Base-by-base conservation (phyloP, 1,140 invertebrate species). In the Cephus cinctus region DNA sequence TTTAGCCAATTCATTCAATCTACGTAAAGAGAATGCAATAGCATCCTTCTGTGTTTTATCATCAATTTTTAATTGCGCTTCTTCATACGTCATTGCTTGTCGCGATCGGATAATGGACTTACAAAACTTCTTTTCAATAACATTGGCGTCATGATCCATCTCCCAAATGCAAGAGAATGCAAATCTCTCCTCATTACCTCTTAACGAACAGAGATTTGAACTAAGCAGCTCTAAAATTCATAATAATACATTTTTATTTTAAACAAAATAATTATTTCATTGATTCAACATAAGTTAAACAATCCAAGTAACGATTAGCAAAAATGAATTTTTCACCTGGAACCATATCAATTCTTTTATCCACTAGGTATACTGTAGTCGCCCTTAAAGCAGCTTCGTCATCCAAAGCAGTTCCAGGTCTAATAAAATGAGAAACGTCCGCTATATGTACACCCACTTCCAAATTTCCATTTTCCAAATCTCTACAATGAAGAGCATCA, bases 361-460 rank as follows among this genome's bases (percentile, higher is more conserved):
- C 92, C 4, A 94, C 90, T 9, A 96, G 73, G 73, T 96, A 96
- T 2, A 96, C 93, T 2, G 93, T 95, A 0, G 92, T 96, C 15
- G 89, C 88, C 56, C 93, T 73, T 3, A 81, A 80, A 1, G 90
- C 89, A 5, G 92, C 93, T 79, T 96, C 93, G 50, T 85, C 80
- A 62, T 98, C 94, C 20, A 98, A 65, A 0, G 93, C 90, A 19
- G 88, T 96, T 36, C 86, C 85, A 0, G 94, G 92, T 38, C 89
- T 74, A 35, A 98, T 90, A 65, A 96, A 98, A 78, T 98, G 88
- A 2, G 91, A 92, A 0, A 98, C 94, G 79, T 98, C 95, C 3
- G 92, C 92, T 54, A 98, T 98, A 66, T 98, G 95, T 0, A 98
- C 95, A 5, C 94, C 95, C 50, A 96, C 90, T 76, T 96, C 88